Evolutionary conservation across 2,113 vertebrate genomes (phyloP), one percentile per base, ranked within the genome.

Genomic region (Phylloscopus whistleri): DNA sequence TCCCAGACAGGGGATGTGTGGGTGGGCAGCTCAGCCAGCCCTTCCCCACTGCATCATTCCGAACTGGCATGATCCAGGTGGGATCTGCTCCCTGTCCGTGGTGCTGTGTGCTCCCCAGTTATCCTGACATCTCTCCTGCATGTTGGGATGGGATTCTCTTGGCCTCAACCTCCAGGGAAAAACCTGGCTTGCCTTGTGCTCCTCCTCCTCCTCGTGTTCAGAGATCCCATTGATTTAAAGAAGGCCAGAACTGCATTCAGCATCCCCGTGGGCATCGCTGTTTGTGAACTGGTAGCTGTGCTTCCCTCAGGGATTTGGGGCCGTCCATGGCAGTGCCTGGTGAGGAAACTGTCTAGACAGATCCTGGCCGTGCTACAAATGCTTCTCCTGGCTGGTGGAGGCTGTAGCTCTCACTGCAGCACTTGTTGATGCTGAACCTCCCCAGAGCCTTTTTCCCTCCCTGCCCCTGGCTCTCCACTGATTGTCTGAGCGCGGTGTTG

Each of bases 331-430:
- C 37, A 23, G 37, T 20, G 44, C n/a, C 6, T 52, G 60, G 9
- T 49, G 72, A 83, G 60, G 55, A 70, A 70, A 18, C 24, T 46
- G 49, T 53, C 59, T 30, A 4, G 80, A 22, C 73, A 43, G 69
- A 3, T 37, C 9, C 11, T 75, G 76, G 39, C 56, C 20, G 0
- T 9, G n/a, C 35, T 44, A 0, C 26, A 86, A 64, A 13, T 2
- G 4, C 48, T 30, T 39, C 21, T 74, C 33, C 51, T 52, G 39
- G 16, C 48, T 10, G 60, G 2, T 35, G 51, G 8, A 37, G 39
- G 21, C 63, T 86, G 27, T 44, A 55, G 55, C 28, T 89, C 37
- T 52, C 23, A 1, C 27, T 35, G 5, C 18, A 24, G 20, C 39
- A 1, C 75, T 22, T 12, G 43, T 1, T 58, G 66, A 7, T 76